These are phyloP conservation scores for Halocynthia roretzi DNA, from an alignment of 23 tunicate genomes.

Conservation along the genomic window DNA sequence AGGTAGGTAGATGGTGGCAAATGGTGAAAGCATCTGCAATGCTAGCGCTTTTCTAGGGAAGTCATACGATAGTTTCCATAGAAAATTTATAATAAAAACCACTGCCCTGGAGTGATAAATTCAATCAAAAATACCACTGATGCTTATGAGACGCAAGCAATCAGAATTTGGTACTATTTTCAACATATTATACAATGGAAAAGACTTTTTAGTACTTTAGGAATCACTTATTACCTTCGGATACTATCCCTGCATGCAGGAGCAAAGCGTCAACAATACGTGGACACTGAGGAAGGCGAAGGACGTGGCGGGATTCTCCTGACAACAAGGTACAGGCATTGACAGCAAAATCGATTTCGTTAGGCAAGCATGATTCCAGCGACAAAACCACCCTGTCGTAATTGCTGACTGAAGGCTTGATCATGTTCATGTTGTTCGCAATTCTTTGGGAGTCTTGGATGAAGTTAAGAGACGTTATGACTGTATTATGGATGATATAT, in stretches of 20 bases:
- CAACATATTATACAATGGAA: too few species aligned
- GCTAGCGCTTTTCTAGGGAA: too few species aligned
- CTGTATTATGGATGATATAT: too few species aligned
- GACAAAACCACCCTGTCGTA: slow-evolving; percentile 68
- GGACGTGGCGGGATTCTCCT: slow-evolving; percentile 78
- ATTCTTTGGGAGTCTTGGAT: background rate
- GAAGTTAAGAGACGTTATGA: too few species aligned
- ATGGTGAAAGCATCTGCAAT: too few species aligned
- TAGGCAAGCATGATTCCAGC: slow-evolving; percentile 84
- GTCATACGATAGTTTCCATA: too few species aligned
- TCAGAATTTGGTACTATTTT: too few species aligned
- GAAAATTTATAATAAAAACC: too few species aligned
- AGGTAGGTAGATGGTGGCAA: too few species aligned
- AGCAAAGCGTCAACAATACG: slow-evolving; percentile 82
- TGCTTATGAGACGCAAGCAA: too few species aligned
- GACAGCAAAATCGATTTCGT: slow-evolving; percentile 93
- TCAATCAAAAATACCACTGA: too few species aligned
- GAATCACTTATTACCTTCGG: slow-evolving; percentile 44
- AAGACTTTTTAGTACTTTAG: background rate
- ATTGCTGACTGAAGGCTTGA: slow-evolving; percentile 20
- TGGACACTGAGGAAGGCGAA: slow-evolving; percentile 72
- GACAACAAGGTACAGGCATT: slow-evolving; percentile 93
- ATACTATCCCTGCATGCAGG: slow-evolving; percentile 83
- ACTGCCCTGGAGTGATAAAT: too few species aligned
- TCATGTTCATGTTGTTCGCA: slow-evolving; percentile 9